Evolutionary conservation across 2,797 vertebrate genomes (phyloP), one percentile per base, ranked within the genome.

Genomic region (Tenualosa ilisha): DNA sequence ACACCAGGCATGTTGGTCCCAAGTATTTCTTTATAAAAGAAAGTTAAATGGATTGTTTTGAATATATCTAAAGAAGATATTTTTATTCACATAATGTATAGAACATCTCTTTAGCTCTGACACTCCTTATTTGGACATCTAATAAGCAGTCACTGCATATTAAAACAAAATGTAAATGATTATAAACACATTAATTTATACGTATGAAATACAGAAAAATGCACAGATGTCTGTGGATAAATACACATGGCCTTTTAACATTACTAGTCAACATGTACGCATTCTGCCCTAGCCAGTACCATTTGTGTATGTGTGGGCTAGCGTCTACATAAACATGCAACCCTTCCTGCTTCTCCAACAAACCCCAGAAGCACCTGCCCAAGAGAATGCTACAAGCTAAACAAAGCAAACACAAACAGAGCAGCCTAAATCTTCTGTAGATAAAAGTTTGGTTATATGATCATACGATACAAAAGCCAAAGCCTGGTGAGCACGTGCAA

Each of bases 1-100:
- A 91, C 91, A 85, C 46, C 24, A 85, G 86, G 89, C 89, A 88
- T 81, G 81, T 90, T 86, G 85, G 91, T 91, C 92, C 92, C 89
- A 91, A 92, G 89, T 89, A 90, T 92, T 95, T 95, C 93, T 95
- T 95, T 94, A 95, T 95, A 94, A 95, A 95, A 95, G 91, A 94
- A 91, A 90, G 93, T 94, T 91, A 88, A 85, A 91, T 92, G 93
- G 88, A 89, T 93, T 92, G 65, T 49, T 68, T 93, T 87, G 91
- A 93, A 92, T 91, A 93, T 94, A 94, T 94, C 94, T 94, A 94
- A 90, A 95, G 91, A 95, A 94, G 94, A 94, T 94, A 90, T 87
- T 91, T 59, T 85, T 83, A 89, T 26, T 87, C 85, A 82, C 24
- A 83, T 43, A 51, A 51, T 86, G 87, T 84, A 90, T 79, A 79